Evolutionary conservation across 1,140 invertebrate genomes (phyloP).

Genomic region (Tetranychus urticae): DNA sequence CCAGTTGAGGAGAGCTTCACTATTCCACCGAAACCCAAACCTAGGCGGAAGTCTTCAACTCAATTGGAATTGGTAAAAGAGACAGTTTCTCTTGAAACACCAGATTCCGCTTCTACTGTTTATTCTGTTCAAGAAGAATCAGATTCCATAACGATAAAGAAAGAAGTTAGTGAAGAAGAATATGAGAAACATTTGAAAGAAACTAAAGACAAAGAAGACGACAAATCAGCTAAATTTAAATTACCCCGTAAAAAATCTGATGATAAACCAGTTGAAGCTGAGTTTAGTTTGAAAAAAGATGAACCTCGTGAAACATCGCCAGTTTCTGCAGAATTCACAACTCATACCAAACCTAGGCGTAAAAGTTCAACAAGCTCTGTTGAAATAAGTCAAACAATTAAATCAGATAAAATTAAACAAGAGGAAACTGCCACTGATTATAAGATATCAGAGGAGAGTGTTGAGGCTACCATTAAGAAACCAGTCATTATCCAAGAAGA

Average conservation of each 20-base stretch:
- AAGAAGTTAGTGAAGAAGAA: neutral
- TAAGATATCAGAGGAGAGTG: neutral
- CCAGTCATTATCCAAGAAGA: conserved; percentile 5
- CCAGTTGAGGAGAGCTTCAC: conserved; percentile 19
- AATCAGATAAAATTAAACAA: neutral
- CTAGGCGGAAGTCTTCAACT: neutral
- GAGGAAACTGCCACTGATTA: neutral
- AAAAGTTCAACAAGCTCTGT: neutral
- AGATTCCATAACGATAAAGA: neutral
- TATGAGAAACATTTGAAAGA: neutral
- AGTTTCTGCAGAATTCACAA: neutral
- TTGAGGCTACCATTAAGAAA: neutral
- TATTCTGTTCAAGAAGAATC: neutral
- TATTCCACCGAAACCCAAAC: conserved; percentile 1
- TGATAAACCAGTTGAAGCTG: neutral
- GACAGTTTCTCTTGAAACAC: conserved; percentile 24
- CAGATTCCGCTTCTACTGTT: conserved; percentile 6
- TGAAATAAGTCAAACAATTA: neutral
- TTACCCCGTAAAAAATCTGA: neutral
- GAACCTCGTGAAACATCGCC: conserved; percentile 3
- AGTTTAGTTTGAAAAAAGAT: neutral
- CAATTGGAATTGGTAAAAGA: conserved; percentile 7
- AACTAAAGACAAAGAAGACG: conserved; percentile 7
- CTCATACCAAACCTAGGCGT: neutral
- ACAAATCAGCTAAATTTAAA: conserved; percentile 3